Percentiles rank a stretch among this genome's conserved stretches.
Conservation (phyloP, 2,113 vertebrate genomes). For the Platycercus adscitus region DNA sequence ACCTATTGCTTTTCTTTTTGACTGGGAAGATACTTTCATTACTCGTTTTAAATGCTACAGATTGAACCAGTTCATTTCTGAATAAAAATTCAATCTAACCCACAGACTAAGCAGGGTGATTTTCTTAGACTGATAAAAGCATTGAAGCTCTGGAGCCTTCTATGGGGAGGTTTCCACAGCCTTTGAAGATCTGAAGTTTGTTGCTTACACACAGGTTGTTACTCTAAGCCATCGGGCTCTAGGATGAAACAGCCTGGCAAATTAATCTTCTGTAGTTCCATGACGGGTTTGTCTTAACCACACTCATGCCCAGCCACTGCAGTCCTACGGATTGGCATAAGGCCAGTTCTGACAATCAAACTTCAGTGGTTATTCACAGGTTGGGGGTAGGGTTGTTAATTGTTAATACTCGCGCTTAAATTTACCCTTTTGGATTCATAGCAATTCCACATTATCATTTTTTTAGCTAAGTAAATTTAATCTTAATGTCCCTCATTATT, state of each 20-base stretch:
- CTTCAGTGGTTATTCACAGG: background rate
- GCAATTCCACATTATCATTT: background rate
- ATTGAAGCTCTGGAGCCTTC: background rate
- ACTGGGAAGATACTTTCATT: background rate
- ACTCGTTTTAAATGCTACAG: background rate
- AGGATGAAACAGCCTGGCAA: background rate
- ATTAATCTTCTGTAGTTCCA: background rate
- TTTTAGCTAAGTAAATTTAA: background rate
- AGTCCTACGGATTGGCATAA: background rate
- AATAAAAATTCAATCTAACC: background rate
- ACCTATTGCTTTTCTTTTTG: background rate
- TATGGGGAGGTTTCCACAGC: background rate
- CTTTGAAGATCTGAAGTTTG: constrained; percentile 16
- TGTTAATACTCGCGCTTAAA: background rate
- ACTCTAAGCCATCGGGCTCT: background rate
- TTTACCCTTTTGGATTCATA: background rate
- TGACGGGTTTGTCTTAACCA: background rate
- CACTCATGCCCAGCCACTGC: background rate
- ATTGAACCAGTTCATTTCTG: background rate
- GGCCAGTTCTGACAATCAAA: background rate
- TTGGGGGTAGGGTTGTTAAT: background rate
- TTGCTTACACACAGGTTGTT: background rate
- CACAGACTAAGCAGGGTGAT: background rate
- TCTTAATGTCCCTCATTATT: background rate
- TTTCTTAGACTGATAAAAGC: constrained; percentile 12